Evolutionary conservation across 2,888 invertebrate species (phyloP).

Genomic region (Pollenia angustigena): DNA sequence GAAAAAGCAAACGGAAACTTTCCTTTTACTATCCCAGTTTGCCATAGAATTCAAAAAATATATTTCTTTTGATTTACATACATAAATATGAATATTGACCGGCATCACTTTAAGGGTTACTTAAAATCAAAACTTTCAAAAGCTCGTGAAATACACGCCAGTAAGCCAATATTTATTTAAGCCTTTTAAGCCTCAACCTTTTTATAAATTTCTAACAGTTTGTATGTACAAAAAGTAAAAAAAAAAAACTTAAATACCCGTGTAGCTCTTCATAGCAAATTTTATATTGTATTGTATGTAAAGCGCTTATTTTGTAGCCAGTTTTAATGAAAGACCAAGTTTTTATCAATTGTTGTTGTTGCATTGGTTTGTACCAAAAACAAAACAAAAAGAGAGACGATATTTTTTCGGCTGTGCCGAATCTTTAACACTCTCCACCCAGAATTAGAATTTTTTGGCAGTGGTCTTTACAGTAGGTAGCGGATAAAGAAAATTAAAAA

Average conservation of each 20-base stretch:
- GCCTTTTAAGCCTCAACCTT: neutral
- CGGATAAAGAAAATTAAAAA: too few relatives aligned
- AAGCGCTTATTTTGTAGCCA: constrained; percentile 25
- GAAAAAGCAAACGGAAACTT: too few relatives aligned
- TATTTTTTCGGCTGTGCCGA: too few relatives aligned
- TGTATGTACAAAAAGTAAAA: neutral
- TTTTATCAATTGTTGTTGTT: constrained; percentile 39
- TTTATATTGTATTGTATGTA: neutral
- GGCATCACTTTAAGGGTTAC: neutral
- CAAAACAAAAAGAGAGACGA: neutral
- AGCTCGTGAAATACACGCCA: neutral
- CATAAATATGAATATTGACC: neutral
- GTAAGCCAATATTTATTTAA: constrained; percentile 41
- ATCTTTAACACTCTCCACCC: too few relatives aligned
- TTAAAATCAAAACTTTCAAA: constrained; percentile 14
- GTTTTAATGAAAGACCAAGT: constrained; percentile 54
- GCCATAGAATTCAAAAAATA: too few relatives aligned
- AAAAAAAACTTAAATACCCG: neutral
- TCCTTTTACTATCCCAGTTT: too few relatives aligned
- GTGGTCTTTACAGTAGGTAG: too few relatives aligned
- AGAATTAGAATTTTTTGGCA: too few relatives aligned
- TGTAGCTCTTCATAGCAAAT: neutral
- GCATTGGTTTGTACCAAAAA: constrained; percentile 20
- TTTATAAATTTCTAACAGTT: neutral
- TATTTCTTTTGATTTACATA: neutral